A percentile compares a stretch with the other conserved stretches of the same genome.
Evolutionary conservation across 30 jellyfish, hydroid and myxozoan species (phyloP).

Genomic region (Aurelia coerulea): DNA sequence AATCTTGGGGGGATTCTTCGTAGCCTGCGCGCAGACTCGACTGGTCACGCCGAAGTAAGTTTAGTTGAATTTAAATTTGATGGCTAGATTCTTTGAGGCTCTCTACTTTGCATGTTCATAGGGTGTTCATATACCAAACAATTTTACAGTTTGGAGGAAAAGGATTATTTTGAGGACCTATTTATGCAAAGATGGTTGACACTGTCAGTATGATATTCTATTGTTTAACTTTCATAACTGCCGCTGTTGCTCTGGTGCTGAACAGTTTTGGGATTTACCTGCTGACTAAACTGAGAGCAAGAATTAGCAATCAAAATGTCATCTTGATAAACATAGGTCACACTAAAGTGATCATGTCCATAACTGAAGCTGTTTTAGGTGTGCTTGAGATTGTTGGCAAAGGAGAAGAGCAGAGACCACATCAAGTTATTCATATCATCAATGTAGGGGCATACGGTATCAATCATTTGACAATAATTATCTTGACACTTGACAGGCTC

Average conservation of each 20-base stretch:
- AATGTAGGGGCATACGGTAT: conserved; percentile 65
- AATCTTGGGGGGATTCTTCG: no score
- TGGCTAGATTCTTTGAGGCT: no score
- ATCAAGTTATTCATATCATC: conserved; percentile 24
- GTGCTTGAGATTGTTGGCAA: conserved; percentile 6
- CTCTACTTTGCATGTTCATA: no score
- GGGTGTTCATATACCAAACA: no score
- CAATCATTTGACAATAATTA: conserved; percentile 35
- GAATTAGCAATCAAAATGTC: conserved; percentile 12
- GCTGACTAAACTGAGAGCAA: not conserved
- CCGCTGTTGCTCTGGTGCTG: conserved; percentile 24
- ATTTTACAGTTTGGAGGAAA: no score
- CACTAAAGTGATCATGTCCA: conserved; percentile 7
- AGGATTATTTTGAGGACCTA: not conserved
- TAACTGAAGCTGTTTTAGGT: conserved; percentile 14
- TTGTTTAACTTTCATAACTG: not conserved
- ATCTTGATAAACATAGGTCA: conserved; percentile 34
- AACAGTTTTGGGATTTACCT: conserved; percentile 43
- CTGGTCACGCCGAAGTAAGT: no score
- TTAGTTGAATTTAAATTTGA: no score
- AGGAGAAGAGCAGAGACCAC: conserved; percentile 15
- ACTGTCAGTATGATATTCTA: not conserved
- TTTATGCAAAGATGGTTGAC: not conserved
- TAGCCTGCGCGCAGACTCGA: no score
- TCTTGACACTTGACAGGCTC: conserved; percentile 43